phyloP scores from a whole-genome alignment of 1,140 invertebrate genomes.

The Maniola jurtina region DNA sequence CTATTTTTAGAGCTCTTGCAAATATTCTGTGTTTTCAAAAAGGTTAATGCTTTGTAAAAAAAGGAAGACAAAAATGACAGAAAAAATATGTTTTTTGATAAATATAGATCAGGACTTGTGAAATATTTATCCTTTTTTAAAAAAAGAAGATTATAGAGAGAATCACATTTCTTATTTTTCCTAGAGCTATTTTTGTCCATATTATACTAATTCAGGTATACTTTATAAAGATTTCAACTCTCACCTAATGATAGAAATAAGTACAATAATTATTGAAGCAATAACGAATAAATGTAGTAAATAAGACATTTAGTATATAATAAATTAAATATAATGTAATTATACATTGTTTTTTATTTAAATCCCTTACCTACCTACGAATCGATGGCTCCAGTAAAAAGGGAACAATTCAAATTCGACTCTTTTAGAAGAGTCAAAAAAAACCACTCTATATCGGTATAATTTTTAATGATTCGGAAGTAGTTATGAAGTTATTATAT shows the following conservation, averaged over 20 bases:
- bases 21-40: no score
- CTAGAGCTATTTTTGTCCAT: neutral
- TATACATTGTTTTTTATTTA: slow-evolving; percentile 21
- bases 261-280: slow-evolving; percentile 73
- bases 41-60: no score
- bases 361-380: neutral
- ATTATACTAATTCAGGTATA: slow-evolving; percentile 12
- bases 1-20: no score
- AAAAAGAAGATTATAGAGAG: no score
- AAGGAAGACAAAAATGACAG: no score
- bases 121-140: no score
- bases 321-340: slow-evolving; percentile 58
- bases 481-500: no score
- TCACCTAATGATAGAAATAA: slow-evolving; percentile 34
- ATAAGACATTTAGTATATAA: slow-evolving; percentile 54
- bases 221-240: slow-evolving; percentile 8
- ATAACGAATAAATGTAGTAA: slow-evolving; percentile 60
- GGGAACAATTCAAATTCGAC: no score
- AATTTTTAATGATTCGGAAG: no score
- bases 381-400: neutral
- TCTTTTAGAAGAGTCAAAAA: no score
- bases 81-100: neutral
- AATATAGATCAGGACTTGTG: no score
- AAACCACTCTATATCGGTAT: no score
- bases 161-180: neutral